Percentiles rank a stretch among this genome's conserved stretches.
Evolutionary conservation across 2,797 vertebrate species (phyloP).

Genomic region (Lophotriccus pileatus): DNA sequence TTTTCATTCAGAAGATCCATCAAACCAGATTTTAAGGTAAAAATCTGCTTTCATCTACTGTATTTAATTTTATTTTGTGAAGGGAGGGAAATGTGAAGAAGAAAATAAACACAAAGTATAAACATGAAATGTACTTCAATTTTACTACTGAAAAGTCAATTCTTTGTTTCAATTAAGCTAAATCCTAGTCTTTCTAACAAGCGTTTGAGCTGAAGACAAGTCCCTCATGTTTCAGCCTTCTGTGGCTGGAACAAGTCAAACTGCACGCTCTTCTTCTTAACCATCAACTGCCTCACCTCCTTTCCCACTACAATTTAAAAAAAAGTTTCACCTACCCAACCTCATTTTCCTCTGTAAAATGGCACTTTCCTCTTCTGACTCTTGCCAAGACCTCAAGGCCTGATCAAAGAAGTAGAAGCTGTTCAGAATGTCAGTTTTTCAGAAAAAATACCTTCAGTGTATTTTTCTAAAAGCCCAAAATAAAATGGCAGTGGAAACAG

Average conservation of each 20-base stretch:
- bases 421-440: not conserved
- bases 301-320: not conserved
- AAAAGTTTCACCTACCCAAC: not conserved
- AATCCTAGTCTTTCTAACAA: not conserved
- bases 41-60: not conserved
- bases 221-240: not conserved
- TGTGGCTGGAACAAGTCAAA: not conserved
- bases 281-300: not conserved
- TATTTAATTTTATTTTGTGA: slow-evolving; percentile 1
- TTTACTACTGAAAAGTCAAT: not conserved
- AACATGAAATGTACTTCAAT: not conserved
- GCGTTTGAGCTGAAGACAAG: not conserved
- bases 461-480: not conserved
- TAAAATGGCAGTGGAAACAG: not conserved
- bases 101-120: not conserved
- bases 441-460: not conserved
- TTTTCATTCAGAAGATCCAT: not conserved
- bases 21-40: slow-evolving; percentile 16
- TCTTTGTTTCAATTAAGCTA: not conserved
- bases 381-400: not conserved
- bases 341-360: not conserved
- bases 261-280: not conserved
- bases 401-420: not conserved
- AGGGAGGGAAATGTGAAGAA: not conserved
- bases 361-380: not conserved